Evolutionary conservation across 2,797 vertebrate genomes (phyloP).

Genomic region (Okamejei kenojei): DNA sequence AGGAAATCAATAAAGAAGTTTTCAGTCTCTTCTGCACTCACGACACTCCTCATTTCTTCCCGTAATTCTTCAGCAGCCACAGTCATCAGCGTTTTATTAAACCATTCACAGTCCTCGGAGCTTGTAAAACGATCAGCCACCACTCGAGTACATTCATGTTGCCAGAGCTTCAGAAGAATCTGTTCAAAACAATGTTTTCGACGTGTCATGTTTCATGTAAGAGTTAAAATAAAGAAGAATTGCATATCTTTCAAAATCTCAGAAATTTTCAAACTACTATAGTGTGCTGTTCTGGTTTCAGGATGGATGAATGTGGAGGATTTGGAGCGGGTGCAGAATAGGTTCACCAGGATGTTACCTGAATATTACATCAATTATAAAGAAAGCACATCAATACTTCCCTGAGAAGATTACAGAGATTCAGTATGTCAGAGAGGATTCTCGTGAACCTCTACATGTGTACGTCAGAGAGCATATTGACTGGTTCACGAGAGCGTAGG

Average conservation of each 20-base stretch:
- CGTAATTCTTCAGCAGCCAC: slow-evolving; percentile 67
- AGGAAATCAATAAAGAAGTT: slow-evolving; percentile 89
- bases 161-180: slow-evolving; percentile 78
- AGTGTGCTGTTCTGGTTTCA: too few relatives aligned
- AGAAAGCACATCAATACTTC: too few relatives aligned
- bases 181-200: slow-evolving; percentile 44
- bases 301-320: too few relatives aligned
- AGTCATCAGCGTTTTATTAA: slow-evolving; percentile 65
- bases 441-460: too few relatives aligned
- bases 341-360: too few relatives aligned
- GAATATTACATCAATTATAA: too few relatives aligned
- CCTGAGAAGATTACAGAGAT: too few relatives aligned
- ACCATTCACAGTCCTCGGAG: slow-evolving; percentile 76
- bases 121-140: slow-evolving; percentile 86
- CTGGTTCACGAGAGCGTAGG: too few relatives aligned
- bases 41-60: slow-evolving; percentile 51
- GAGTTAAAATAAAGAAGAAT: background rate
- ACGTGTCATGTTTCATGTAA: background rate
- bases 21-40: slow-evolving; percentile 61
- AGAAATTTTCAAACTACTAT: background rate
- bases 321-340: too few relatives aligned
- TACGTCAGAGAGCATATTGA: too few relatives aligned
- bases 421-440: too few relatives aligned
- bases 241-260: background rate
- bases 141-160: slow-evolving; percentile 87